phyloP scores from a whole-genome alignment of 2,113 vertebrate genomes.

The Hemiscyllium ocellatum region DNA sequence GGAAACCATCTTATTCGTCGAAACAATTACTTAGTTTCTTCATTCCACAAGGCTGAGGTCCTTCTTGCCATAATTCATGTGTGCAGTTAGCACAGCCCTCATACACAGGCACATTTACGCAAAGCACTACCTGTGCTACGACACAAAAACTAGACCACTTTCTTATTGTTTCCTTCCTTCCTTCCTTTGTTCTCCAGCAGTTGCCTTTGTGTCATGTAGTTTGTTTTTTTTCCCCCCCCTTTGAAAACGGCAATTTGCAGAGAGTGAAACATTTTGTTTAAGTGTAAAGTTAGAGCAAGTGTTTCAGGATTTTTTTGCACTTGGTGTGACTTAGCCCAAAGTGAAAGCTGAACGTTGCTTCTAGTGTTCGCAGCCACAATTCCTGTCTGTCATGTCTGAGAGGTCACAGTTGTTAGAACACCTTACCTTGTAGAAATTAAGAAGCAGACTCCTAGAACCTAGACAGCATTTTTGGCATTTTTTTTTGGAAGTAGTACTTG shows the following conservation, averaged over 20 bases:
- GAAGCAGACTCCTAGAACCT: conserved; percentile 58
- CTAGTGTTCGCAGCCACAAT: conserved; percentile 62
- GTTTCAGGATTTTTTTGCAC: conserved; percentile 68
- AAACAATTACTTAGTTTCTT: conserved; percentile 80
- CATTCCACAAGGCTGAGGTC: conserved; percentile 84
- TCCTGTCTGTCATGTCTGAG: conserved; percentile 61
- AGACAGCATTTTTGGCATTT: conserved; percentile 60
- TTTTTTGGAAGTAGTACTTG: conserved; percentile 58
- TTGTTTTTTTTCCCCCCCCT: conserved; percentile 55
- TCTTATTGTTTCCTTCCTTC: conserved; percentile 50
- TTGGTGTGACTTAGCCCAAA: conserved; percentile 66
- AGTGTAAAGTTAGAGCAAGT: conserved; percentile 66
- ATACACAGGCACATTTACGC: conserved; percentile 79
- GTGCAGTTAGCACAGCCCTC: conserved; percentile 76
- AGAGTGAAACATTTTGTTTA: conserved; percentile 57
- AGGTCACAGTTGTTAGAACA: conserved; percentile 51
- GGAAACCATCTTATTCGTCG: conserved; percentile 70
- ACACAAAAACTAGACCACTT: conserved; percentile 75
- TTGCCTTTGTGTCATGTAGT: conserved; percentile 60
- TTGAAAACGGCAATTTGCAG: conserved; percentile 64
- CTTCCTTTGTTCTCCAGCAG: conserved; percentile 47
- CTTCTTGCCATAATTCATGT: conserved; percentile 77
- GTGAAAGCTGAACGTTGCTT: conserved; percentile 63
- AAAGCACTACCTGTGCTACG: conserved; percentile 71
- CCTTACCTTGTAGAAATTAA: conserved; percentile 51